phyloP scores from a whole-genome alignment of 1,140 invertebrate genomes.

The Metopolophium dirhodum region DNA sequence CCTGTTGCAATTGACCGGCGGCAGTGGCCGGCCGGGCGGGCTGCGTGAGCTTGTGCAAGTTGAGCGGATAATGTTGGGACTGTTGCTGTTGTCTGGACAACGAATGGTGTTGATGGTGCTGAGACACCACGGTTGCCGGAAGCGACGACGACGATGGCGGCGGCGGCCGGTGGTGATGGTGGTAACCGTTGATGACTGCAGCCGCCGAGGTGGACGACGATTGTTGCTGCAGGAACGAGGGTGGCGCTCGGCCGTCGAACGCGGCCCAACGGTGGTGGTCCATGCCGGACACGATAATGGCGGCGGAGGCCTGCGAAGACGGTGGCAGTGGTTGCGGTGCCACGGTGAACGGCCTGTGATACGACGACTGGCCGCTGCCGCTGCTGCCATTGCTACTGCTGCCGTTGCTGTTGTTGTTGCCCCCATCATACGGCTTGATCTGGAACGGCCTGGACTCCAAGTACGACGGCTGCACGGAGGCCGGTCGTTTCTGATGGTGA shows the following conservation, averaged over 20 bases:
- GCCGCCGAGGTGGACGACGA: background rate
- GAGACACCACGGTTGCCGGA: background rate
- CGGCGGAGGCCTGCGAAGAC: background rate
- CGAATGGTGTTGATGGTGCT: slow-evolving; percentile 24
- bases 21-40: slow-evolving; percentile 35
- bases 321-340: background rate
- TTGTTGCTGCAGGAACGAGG: background rate
- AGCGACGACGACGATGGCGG: background rate
- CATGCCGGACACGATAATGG: background rate
- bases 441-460: slow-evolving; percentile 49
- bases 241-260: slow-evolving; percentile 17
- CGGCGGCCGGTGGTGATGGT: background rate
- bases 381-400: background rate
- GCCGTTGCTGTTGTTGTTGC: background rate
- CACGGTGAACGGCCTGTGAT: slow-evolving; percentile 40
- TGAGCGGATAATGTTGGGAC: slow-evolving; percentile 10
- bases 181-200: background rate
- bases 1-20: slow-evolving; percentile 40
- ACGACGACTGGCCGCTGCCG: slow-evolving; percentile 1
- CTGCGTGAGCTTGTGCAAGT: slow-evolving; percentile 18
- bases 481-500: slow-evolving; percentile 22
- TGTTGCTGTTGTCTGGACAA: background rate
- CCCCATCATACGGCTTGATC: slow-evolving; percentile 39
- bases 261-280: slow-evolving; percentile 42
- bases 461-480: slow-evolving; percentile 49